These are phyloP conservation scores for Apotomis betuletana DNA, from an alignment of 2,888 invertebrate species.

Conservation along the genomic window DNA sequence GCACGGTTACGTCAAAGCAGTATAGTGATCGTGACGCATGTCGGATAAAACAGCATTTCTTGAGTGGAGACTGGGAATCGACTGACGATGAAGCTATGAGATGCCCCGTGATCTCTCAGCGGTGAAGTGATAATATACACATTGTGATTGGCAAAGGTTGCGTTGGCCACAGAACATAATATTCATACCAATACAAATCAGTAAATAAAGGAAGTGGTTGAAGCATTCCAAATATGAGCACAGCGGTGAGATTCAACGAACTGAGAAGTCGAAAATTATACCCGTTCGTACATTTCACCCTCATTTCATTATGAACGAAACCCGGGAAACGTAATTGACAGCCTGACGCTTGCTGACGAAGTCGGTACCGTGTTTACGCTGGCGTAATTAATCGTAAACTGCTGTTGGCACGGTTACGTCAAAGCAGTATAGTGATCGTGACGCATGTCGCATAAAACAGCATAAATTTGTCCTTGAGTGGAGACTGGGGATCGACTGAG, in stretches of 20 bases:
- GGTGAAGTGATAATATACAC: no score
- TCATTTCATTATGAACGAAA: slow-evolving; percentile 32
- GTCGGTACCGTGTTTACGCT: slow-evolving; percentile 6
- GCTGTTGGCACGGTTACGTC: neutral
- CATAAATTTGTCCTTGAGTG: no score
- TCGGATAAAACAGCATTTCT: no score
- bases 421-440: neutral
- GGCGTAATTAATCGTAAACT: slow-evolving; percentile 15
- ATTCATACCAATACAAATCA: no score
- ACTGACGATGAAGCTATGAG: no score
- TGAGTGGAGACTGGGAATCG: no score
- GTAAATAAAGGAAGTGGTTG: no score
- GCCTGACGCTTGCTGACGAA: slow-evolving; percentile 38
- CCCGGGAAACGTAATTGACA: slow-evolving; percentile 42
- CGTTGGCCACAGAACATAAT: no score
- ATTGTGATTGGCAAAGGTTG: no score
- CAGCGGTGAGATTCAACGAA: slow-evolving; percentile 15
- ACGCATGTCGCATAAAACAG: no score
- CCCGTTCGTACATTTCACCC: slow-evolving; percentile 10
- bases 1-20: slow-evolving; percentile 7
- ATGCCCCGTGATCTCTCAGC: no score
- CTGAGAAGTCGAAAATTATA: slow-evolving; percentile 17
- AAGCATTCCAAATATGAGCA: neutral
- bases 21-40: neutral
- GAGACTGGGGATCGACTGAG: no score